A percentile compares a stretch with the other conserved stretches of the same genome.
Evolutionary conservation across 2,888 invertebrate species (phyloP).

Genomic region (Slavum lentiscoides): DNA sequence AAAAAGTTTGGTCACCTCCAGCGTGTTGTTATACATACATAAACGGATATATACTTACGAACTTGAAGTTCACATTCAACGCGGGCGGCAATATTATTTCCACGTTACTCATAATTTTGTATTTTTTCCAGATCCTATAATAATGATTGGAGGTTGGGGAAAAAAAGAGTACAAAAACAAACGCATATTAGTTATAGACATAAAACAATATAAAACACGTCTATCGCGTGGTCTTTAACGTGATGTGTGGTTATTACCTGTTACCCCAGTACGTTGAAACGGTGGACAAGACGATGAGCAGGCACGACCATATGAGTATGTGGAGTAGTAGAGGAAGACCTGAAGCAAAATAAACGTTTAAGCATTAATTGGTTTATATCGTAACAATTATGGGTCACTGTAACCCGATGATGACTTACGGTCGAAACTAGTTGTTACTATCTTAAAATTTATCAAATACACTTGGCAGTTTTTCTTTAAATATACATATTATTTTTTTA

Average conservation of each 20-base stretch:
- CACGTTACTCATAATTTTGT: constrained; percentile 70
- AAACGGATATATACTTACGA: constrained; percentile 19
- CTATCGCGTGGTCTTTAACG: neutral
- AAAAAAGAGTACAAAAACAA: too few relatives aligned
- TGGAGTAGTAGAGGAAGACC: constrained; percentile 43
- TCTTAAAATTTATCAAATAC: too few relatives aligned
- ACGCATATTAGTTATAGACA: too few relatives aligned
- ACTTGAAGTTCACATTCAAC: constrained; percentile 26
- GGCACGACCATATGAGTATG: constrained; percentile 51
- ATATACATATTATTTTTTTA: too few relatives aligned
- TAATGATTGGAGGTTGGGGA: neutral
- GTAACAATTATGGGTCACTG: too few relatives aligned
- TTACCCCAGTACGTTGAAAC: constrained; percentile 58
- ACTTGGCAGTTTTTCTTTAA: too few relatives aligned
- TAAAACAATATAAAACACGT: neutral
- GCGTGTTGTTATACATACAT: too few relatives aligned
- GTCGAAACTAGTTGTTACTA: too few relatives aligned
- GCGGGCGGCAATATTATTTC: constrained; percentile 42
- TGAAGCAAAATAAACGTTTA: neutral
- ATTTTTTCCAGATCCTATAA: constrained; percentile 66
- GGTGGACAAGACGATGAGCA: constrained; percentile 52
- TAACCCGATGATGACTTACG: too few relatives aligned
- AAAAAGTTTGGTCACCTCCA: too few relatives aligned
- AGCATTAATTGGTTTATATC: too few relatives aligned
- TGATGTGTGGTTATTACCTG: constrained; percentile 55